Evolutionary conservation across 2,888 invertebrate species (phyloP), one percentile per base, ranked within the genome.

Genomic region (Ormia ochracea): DNA sequence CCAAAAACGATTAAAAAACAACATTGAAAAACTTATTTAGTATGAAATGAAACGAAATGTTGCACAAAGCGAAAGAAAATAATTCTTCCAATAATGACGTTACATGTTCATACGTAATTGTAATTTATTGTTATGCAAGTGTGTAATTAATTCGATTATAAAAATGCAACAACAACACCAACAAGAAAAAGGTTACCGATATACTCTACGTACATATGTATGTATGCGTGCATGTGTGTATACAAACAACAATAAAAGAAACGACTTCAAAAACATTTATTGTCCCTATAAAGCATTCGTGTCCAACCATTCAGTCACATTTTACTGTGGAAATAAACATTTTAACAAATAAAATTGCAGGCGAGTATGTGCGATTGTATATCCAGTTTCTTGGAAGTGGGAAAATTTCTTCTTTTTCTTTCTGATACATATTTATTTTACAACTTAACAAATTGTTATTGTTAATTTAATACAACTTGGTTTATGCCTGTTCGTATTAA

Each of bases 91-190:
- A 72, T 80, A 80, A 73, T 76, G 80, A 76, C 72, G 72, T 68
- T 76, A 76, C 76, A 80, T 80, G 80, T 63, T 80, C 72, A 76
- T 72, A 73, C 76, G 72, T 80, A 80, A 76, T 80, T 80, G 81
- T 81, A 74, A 81, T 81, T 81, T 81, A 74, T 81, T 81, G 78
- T 81, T 78, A 81, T 81, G 81, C 81, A 81, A 81, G 81, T 78
- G 77, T 81, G 81, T 81, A 77, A 81, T 81, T 81, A 77, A 81
- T 81, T 81, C 81, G 77, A 69, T 77, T 81, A 81, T 78, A 76
- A 76, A 76, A 54, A 45, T 58, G 14, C 54, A 66, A 19, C 65
- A 69, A 33, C 23, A 70, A 2, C 41, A 69, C 58, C 69, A 69
- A 65, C 26, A 61, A n/a, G n/a, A n/a, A n/a, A 68, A 77, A 72